A percentile compares a stretch with the other conserved stretches of the same genome.
Conservation (phyloP, 2,797 vertebrate genomes). For the Eleutherodactylus coqui region DNA sequence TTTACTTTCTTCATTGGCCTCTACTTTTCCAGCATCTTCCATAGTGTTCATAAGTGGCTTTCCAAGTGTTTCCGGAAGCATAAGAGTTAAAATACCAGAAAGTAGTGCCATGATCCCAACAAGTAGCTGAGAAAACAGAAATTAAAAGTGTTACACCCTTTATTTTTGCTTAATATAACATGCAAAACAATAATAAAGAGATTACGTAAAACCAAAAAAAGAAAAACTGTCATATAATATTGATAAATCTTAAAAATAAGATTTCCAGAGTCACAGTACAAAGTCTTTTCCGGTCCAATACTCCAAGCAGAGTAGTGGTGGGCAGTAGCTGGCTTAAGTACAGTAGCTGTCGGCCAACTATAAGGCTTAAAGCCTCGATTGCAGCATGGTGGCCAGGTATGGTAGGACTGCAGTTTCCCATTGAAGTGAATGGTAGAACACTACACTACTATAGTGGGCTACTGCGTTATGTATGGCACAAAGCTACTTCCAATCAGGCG, state of each 20-base stretch:
- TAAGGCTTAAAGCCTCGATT: too few relatives aligned
- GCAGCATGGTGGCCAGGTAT: too few relatives aligned
- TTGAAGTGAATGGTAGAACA: too few relatives aligned
- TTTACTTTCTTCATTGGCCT: conserved; percentile 64
- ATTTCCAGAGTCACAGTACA: background rate
- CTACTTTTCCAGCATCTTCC: conserved; percentile 82
- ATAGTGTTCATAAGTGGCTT: conserved; percentile 84
- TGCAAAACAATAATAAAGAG: background rate
- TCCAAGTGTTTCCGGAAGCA: conserved; percentile 90
- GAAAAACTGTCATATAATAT: background rate
- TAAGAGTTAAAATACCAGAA: conserved; percentile 83
- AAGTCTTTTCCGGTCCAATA: too few relatives aligned
- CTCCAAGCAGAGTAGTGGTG: too few relatives aligned
- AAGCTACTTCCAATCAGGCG: too few relatives aligned
- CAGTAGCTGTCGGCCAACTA: too few relatives aligned
- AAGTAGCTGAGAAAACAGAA: conserved; percentile 69
- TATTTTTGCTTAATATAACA: background rate
- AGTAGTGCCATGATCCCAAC: conserved; percentile 87
- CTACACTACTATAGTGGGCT: too few relatives aligned
- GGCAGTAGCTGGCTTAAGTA: too few relatives aligned
- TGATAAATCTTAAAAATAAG: background rate
- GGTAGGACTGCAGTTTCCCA: too few relatives aligned
- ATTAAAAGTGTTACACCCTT: background rate
- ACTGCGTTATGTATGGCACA: too few relatives aligned
- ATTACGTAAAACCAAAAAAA: background rate